phyloP scores from a whole-genome alignment of 2,888 invertebrate genomes.

The Ophraella communa region DNA sequence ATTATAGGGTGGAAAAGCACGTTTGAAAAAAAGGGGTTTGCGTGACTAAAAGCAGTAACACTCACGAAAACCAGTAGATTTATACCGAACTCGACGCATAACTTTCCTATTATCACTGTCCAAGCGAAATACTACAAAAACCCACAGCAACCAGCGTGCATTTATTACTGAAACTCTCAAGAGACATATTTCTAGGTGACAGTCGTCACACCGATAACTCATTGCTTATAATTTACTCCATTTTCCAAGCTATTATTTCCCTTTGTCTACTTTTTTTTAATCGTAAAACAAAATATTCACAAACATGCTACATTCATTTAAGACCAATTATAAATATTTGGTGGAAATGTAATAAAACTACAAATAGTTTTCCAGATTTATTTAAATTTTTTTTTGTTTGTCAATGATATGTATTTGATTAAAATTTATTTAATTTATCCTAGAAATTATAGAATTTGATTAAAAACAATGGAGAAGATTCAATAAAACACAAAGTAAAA shows the following conservation, averaged over 20 bases:
- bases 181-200: slow-evolving; percentile 39
- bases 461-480: no score
- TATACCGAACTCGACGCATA: slow-evolving; percentile 54
- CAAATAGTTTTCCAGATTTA: no score
- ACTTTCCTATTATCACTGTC: slow-evolving; percentile 59
- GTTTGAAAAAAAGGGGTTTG: slow-evolving; percentile 38
- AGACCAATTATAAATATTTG: not conserved
- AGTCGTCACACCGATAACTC: slow-evolving; percentile 14
- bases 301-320: not conserved
- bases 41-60: slow-evolving; percentile 56
- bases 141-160: slow-evolving; percentile 40
- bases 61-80: slow-evolving; percentile 56
- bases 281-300: not conserved
- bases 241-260: not conserved
- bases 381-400: no score
- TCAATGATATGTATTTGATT: no score
- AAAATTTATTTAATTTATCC: no score
- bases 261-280: no score
- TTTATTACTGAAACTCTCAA: slow-evolving; percentile 37
- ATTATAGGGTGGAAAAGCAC: slow-evolving; percentile 20
- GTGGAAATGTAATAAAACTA: not conserved
- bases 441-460: no score
- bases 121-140: slow-evolving; percentile 54
- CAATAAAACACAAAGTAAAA: no score
- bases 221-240: slow-evolving; percentile 4